phyloP scores from a whole-genome alignment of 2,797 vertebrate species.

The Halcyon leucocephala region DNA sequence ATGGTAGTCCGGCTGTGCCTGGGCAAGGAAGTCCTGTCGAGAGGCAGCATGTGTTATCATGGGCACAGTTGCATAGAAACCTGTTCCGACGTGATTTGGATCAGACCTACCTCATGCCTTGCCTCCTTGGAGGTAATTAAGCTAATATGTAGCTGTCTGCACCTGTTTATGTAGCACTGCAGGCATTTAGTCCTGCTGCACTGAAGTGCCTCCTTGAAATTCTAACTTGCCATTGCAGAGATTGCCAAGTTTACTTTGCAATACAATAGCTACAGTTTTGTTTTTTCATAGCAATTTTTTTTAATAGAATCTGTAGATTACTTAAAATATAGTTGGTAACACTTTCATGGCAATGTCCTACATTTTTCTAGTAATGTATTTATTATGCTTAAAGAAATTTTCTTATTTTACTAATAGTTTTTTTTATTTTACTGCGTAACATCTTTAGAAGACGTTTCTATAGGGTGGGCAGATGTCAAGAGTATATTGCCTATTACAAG shows the following conservation, averaged over 20 bases:
- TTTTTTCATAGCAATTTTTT: neutral
- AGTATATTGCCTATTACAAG: neutral
- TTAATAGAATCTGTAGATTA: neutral
- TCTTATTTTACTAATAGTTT: neutral
- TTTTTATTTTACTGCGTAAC: neutral
- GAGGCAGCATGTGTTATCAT: neutral
- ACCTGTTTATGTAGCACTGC: neutral
- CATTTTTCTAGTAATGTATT: neutral
- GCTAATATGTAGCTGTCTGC: slow-evolving; percentile 10
- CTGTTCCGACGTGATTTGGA: neutral
- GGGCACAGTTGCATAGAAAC: neutral
- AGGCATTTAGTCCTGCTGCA: neutral
- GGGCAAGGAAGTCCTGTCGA: neutral
- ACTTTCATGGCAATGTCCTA: neutral
- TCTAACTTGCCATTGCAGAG: neutral
- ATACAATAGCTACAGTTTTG: neutral
- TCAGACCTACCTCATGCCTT: neutral
- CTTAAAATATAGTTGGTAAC: neutral
- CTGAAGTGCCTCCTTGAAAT: neutral
- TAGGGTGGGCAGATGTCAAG: neutral
- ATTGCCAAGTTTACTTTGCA: neutral
- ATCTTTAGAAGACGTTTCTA: neutral
- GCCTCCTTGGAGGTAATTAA: neutral
- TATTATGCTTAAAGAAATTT: neutral
- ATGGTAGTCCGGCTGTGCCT: neutral